Evolutionary conservation across 2,797 vertebrate species (phyloP).

Genomic region (Columba guinea): DNA sequence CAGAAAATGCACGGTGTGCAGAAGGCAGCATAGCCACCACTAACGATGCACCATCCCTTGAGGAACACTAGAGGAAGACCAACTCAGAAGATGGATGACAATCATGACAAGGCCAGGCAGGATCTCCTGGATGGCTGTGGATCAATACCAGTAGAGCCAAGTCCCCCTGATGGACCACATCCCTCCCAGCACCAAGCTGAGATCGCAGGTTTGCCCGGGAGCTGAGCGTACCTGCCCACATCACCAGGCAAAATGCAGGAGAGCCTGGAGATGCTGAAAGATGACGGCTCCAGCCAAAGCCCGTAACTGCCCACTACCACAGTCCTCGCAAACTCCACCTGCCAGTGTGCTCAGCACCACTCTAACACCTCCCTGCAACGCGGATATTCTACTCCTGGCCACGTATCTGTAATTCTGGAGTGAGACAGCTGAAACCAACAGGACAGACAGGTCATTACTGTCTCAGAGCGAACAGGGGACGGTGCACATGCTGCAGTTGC

Average conservation of each 20-base stretch:
- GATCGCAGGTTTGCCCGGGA: neutral
- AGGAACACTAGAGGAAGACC: neutral
- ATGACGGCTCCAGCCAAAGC: neutral
- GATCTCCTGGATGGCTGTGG: neutral
- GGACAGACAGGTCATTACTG: neutral
- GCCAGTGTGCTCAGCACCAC: neutral
- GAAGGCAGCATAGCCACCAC: neutral
- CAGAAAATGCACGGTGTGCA: fast-evolving
- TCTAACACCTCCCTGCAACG: fast-evolving
- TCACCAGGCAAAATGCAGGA: neutral
- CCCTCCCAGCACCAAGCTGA: neutral
- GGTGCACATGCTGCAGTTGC: neutral
- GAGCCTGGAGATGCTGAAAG: neutral
- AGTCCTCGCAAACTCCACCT: neutral
- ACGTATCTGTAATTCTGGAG: neutral
- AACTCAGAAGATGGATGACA: neutral
- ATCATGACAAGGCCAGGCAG: neutral
- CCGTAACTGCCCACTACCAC: fast-evolving
- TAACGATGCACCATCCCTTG: fast-evolving
- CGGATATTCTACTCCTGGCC: neutral
- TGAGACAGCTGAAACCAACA: neutral
- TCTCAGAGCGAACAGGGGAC: fast-evolving
- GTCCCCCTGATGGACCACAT: neutral
- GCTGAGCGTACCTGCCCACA: neutral
- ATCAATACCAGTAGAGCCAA: neutral